Evolutionary conservation across 2,113 vertebrate species (phyloP).

Genomic region (Xyliphius kryptos): DNA sequence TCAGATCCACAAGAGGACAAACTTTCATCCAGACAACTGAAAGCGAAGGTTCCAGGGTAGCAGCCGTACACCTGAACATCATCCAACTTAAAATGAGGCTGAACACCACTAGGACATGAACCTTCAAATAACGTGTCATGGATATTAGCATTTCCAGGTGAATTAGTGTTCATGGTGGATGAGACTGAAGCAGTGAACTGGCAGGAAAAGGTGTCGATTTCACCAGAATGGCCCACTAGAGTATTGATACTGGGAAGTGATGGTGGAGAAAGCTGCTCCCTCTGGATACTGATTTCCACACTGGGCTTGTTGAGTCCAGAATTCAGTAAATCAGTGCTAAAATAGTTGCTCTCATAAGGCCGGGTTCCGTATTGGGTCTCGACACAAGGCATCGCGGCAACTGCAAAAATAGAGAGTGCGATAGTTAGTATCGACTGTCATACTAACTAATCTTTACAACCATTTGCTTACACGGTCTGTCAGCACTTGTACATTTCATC

Average conservation of each 20-base stretch:
- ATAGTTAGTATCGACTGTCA: too few relatives aligned
- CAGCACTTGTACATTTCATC: background rate
- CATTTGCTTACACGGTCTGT: slow-evolving; percentile 6
- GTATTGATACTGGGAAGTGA: slow-evolving; percentile 81
- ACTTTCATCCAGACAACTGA: slow-evolving; percentile 71
- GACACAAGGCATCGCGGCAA: slow-evolving; percentile 88
- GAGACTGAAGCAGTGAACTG: slow-evolving; percentile 66
- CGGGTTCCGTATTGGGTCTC: slow-evolving; percentile 78
- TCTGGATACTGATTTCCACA: slow-evolving; percentile 71
- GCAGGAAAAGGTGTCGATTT: slow-evolving; percentile 82
- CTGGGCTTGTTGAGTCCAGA: slow-evolving; percentile 70
- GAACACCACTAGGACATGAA: slow-evolving; percentile 36
- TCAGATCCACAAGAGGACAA: slow-evolving; percentile 82
- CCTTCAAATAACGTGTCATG: slow-evolving; percentile 45
- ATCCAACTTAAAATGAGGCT: slow-evolving; percentile 74
- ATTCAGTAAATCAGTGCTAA: slow-evolving; percentile 69
- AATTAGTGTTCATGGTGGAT: slow-evolving; percentile 40
- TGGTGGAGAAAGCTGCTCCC: too few relatives aligned
- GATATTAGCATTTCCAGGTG: slow-evolving; percentile 38
- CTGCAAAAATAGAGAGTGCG: slow-evolving; percentile 12
- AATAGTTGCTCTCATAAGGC: slow-evolving; percentile 66
- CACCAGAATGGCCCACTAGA: slow-evolving; percentile 75
- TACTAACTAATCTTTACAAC: slow-evolving; percentile 4
- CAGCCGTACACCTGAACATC: slow-evolving; percentile 90
- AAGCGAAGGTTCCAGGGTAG: slow-evolving; percentile 76